phyloP scores from a whole-genome alignment of 2,888 invertebrate genomes.

The Amphipyra berbera region DNA sequence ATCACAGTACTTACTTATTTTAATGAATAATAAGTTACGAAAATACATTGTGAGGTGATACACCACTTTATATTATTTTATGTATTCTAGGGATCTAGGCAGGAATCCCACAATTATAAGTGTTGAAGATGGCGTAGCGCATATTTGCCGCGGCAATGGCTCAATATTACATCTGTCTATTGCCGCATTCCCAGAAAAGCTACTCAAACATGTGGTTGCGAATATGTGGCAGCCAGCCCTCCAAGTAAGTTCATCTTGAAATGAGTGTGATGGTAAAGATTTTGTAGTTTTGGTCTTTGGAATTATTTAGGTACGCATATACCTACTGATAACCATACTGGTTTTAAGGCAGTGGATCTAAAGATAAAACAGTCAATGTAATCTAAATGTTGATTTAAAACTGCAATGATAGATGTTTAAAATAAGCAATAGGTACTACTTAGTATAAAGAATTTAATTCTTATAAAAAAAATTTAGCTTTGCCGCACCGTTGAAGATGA shows the following conservation, averaged over 20 bases:
- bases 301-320: too few species aligned
- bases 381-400: too few species aligned
- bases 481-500: slow-evolving; percentile 87
- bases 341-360: too few species aligned
- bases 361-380: too few species aligned
- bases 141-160: slow-evolving; percentile 96
- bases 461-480: slow-evolving; percentile 65
- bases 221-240: slow-evolving; percentile 96
- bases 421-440: too few species aligned
- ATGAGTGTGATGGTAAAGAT: neutral
- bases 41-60: neutral
- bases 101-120: slow-evolving; percentile 95
- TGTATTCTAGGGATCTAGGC: slow-evolving; percentile 93
- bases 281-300: too few species aligned
- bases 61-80: slow-evolving; percentile 21
- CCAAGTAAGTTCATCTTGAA: slow-evolving; percentile 85
- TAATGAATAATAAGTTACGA: neutral
- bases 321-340: too few species aligned
- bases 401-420: too few species aligned
- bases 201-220: slow-evolving; percentile 91
- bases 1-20: slow-evolving; percentile 9
- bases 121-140: slow-evolving; percentile 95
- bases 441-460: too few species aligned
- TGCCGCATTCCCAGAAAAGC: slow-evolving; percentile 92
- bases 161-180: slow-evolving; percentile 94